Evolutionary conservation across 2,797 vertebrate species (phyloP), one percentile per base, ranked within the genome.

Genomic region (Buceros bicornis): DNA sequence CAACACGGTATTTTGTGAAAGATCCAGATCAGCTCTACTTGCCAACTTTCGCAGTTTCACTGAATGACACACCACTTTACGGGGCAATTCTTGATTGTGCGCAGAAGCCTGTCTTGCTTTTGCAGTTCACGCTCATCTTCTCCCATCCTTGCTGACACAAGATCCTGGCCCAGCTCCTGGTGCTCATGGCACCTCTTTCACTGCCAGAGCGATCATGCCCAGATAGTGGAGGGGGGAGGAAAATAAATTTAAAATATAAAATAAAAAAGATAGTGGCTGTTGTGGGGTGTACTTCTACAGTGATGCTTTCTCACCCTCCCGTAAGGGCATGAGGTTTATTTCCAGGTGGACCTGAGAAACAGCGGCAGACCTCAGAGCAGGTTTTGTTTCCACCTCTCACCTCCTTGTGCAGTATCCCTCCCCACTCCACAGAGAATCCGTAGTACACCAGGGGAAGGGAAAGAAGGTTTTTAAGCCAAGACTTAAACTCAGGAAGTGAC

Each of bases 401-500:
- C 82, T 92, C 33, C 65, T 65, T 2, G 8, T 31, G 65, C 90
- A 77, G 88, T 50, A 83, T 47, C n/a, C 31, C 70, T 89, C 90
- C 51, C 61, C 0, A 13, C 62, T 90, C 66, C 70, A 93, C 88
- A 89, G 83, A 89, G 85, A 87, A 79, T 66, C 54, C 84, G 95
- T 70, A 93, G 93, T 94, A 85, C 8, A 5, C 72, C 3, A 11
- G 53, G 6, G 29, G 4, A 54, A 16, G 80, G 74, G 60, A 26
- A 54, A 35, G 29, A 40, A 94, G 82, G 66, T 73, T 91, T 84
- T 90, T 66, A 91, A 83, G 83, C 90, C 56, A 86, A 89, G 87
- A 93, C 87, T 95, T 76, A 87, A 87, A 29, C 60, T 85, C 87
- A 91, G 88, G 95, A 95, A 95, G 70, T 89, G 93, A 94, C 92